A percentile compares a stretch with the other conserved stretches of the same genome.
phyloP scores from a whole-genome alignment of 23 tunicate genomes.

The Trididemnum miniatum region DNA sequence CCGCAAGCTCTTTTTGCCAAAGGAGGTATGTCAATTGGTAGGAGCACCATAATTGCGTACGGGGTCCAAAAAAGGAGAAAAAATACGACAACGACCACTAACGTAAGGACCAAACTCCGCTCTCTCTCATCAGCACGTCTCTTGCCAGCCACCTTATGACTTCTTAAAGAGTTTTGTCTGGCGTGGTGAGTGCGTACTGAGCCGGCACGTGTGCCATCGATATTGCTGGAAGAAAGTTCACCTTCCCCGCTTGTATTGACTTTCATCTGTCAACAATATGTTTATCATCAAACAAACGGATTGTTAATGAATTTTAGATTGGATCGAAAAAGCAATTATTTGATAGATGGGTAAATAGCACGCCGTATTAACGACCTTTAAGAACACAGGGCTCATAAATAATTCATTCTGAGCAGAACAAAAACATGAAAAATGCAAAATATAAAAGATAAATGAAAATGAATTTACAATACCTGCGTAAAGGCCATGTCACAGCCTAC shows the following conservation, averaged over 20 bases:
- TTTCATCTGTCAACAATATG: no score
- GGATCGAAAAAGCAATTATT: no score
- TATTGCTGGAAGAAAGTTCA: conserved; percentile 6
- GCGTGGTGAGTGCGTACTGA: conserved; percentile 51
- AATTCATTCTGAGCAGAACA: no score
- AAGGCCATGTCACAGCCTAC: no score
- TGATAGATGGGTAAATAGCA: no score
- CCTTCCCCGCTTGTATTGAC: conserved; percentile 7
- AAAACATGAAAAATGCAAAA: no score
- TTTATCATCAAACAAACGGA: no score
- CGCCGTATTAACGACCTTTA: no score
- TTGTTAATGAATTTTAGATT: no score
- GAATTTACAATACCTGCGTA: no score
- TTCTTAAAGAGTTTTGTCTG: conserved; percentile 46
- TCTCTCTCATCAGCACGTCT: conserved; percentile 51
- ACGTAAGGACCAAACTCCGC: conserved; percentile 26
- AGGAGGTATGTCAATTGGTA: not conserved
- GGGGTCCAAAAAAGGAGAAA: conserved; percentile 68
- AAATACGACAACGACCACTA: conserved; percentile 47
- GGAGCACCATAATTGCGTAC: conserved; percentile 51
- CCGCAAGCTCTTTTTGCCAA: conserved; percentile 62
- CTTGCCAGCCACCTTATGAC: conserved; percentile 41
- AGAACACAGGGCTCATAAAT: no score
- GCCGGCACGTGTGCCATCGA: not conserved
- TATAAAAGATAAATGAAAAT: no score